Evolutionary conservation across 2,113 vertebrate genomes (phyloP), one percentile per base, ranked within the genome.

Genomic region (Climacteris rufus): DNA sequence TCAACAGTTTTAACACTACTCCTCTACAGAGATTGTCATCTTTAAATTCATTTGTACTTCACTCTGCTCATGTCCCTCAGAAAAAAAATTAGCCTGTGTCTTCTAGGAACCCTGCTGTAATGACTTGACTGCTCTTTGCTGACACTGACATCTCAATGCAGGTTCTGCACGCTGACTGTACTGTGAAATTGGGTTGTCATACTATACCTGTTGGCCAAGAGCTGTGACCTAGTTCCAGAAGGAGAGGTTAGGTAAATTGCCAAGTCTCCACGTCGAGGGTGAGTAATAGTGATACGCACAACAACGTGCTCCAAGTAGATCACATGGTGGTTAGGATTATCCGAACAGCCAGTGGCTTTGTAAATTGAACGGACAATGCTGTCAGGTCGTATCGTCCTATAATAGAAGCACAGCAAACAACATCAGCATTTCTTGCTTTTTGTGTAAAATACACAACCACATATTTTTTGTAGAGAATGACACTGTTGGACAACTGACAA

Each of bases 211-310:
- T 99, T 99, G 93, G 99, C 99, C 49, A 99, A 98, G 71, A 99
- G 98, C 97, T 99, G 99, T 66, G 99, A 99, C 96, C 99, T 99
- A 87, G 99, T 99, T 97, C 99, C 99, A 19, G 99, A 99, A 64
- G 99, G 99, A 30, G 99, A 99, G 49, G 99, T 99, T 97, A 99
- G 97, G 96, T 99, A 99, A 98, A 99, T 99, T 69, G 99, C 99
- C 97, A 99, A 97, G 97, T 99, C 99, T 84, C 99, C 99, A 78
- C 99, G 98, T 63, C 99, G 98, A 52, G 99, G 99, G 86, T 99
- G 99, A 22, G 99, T 99, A 95, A 99, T 99, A 81, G 99, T 99
- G 90, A 99, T 98, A 28, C 99, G 99, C 33, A 99, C 99, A 1
- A 99, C 98, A 2, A 99, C 99, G 1, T 99, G 99, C 89, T 99